Conservation (phyloP, 1,140 invertebrate genomes). For the Ladona fulva region DNA sequence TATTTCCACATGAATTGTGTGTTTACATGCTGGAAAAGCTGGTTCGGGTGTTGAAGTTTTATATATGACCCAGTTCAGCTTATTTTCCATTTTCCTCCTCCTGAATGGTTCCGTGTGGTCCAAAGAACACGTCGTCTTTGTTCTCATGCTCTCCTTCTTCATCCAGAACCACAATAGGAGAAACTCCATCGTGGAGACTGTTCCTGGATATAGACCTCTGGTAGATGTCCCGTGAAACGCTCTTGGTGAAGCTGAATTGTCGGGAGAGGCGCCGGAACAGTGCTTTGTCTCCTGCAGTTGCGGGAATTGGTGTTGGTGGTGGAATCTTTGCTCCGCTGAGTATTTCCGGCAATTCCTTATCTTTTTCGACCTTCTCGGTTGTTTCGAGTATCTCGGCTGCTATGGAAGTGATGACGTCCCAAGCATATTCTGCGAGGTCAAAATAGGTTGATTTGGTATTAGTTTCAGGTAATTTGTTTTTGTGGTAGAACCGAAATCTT, state of each 20-base stretch:
- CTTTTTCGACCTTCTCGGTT: background rate
- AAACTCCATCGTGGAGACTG: constrained; percentile 54
- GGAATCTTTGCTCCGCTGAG: background rate
- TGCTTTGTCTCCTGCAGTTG: constrained; percentile 21
- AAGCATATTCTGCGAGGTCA: constrained; percentile 49
- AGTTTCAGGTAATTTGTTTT: too few relatives aligned
- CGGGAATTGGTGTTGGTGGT: too few relatives aligned
- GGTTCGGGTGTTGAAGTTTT: too few relatives aligned
- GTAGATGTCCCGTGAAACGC: constrained; percentile 52
- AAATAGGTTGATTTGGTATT: constrained; percentile 14
- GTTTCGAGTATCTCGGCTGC: constrained; percentile 53
- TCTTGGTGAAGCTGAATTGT: constrained; percentile 56
- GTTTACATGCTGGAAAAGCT: too few relatives aligned
- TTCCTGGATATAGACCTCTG: constrained; percentile 47
- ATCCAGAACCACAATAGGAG: constrained; percentile 52
- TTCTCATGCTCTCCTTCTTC: constrained; percentile 31
- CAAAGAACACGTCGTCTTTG: constrained; percentile 15
- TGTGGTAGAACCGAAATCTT: too few relatives aligned
- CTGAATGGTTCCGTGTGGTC: background rate
- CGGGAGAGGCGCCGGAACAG: constrained; percentile 46
- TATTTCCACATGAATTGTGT: too few relatives aligned
- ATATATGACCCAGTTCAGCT: too few relatives aligned
- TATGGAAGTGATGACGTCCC: constrained; percentile 58
- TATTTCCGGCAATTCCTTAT: background rate
- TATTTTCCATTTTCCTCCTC: too few relatives aligned